Evolutionary conservation across 2,797 vertebrate genomes (phyloP), one percentile per base, ranked within the genome.

Genomic region (Lepilemur septentrionalis): DNA sequence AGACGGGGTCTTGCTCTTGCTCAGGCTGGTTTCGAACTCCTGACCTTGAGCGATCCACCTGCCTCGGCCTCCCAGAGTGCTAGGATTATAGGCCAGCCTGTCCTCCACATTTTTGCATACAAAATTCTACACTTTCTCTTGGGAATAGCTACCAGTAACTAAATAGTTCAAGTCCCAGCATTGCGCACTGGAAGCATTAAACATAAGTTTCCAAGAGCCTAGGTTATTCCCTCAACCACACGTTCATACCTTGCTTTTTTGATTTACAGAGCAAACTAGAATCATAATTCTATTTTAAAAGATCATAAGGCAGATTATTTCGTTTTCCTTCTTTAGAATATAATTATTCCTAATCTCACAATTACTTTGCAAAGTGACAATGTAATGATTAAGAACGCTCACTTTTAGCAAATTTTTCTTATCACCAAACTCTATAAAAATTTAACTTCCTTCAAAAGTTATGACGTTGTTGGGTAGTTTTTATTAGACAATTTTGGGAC

Each of bases 321-420:
- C 92, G 4, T 96, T 97, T 96, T 95, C 93, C 93, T 94, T 94
- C 96, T 97, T 97, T 97, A 95, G 93, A 93, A 85, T 92, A 23
- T 96, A 97, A 97, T 97, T 97, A 97, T 95, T 98, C 82, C 97
- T 97, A 98, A 97, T 97, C 97, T 96, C 81, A 96, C 97, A 96
- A 97, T 97, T 97, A 96, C 92, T 98, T 97, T 93, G 79, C 85
- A 96, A 97, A 97, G 94, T 97, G 98, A 97, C 96, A 97, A 81
- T 92, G 48, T 72, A 93, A 88, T 97, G 97, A 98, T 97, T 97
- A 97, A 97, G 94, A 97, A 92, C 10, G 30, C 69, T 96, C 23
- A 18, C 75, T 97, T 97, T 97, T 96, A 97, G 96, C 65, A 86
- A 97, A 96, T 95, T 97, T 96, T 94, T 95, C 96, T 96, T 96